Evolutionary conservation across 2,888 invertebrate genomes (phyloP), one percentile per base, ranked within the genome.

Genomic region (Stenichneumon culpator): DNA sequence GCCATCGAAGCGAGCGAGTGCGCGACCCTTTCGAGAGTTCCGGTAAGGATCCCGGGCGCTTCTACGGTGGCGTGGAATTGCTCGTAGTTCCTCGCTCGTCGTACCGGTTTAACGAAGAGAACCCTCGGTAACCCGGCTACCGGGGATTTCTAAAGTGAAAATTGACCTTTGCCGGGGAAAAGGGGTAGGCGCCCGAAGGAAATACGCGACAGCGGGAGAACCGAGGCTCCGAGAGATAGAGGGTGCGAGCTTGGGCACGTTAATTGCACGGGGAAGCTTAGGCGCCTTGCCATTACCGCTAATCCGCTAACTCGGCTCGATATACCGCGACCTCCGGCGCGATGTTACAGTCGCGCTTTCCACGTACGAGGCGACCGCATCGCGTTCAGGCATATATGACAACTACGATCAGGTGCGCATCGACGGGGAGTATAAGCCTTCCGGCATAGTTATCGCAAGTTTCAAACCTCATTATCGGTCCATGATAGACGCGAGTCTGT

Each of bases 281-380:
- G 87, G 86, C 83, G 79, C 80, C 84, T 69, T 82, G 81, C 86
- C 86, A 90, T 90, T 90, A 90, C 87, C 88, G 86, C 86, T 89
- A 89, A 89, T 89, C 88, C 79, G 86, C 79, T 84, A 87, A 87
- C 87, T 87, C 86, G 86, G 88, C 83, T 89, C 87, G 87, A 89
- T 86, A 87, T 69, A 72, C 57, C 57, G 72, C 57, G 52, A 75
- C 32, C 22, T 32, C 44, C 65, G 50, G 28, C 60, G 22, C 25
- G 74, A 44, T 25, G 25, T 60, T 73, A 28, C 54, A 44, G 67
- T 44, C 68, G 67, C 16, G 47, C 22, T 68, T 74, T 57, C 16
- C 73, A 28, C 68, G 39, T 68, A 60, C 68, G 39, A 68, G 36
- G 22, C 68, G 50, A 63, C 60, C 73, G 63, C 74, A 74, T 28